Evolutionary conservation across 37 sponge, comb jelly and placozoan species (phyloP).

Genomic region (Aplysina aerophoba): DNA sequence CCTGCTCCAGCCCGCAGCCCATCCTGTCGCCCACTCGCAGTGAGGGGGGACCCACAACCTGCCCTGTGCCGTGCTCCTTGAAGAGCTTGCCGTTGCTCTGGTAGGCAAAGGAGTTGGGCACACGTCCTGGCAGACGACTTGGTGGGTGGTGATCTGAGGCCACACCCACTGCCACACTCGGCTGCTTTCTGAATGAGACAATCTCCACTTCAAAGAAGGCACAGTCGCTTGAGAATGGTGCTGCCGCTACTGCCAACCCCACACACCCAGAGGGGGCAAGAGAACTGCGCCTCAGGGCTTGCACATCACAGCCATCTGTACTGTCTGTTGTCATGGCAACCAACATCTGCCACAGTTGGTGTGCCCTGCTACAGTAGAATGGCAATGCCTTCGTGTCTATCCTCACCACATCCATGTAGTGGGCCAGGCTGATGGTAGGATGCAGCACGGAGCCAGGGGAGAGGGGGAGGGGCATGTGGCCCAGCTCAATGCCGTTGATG

Average conservation of each 20-base stretch:
- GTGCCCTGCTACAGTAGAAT: neutral
- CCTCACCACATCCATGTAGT: conserved; percentile 49
- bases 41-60: conserved; percentile 59
- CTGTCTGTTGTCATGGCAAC: conserved; percentile 1
- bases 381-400: neutral
- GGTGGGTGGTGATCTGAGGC: conserved; percentile 42
- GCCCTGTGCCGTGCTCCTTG: conserved; percentile 40
- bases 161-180: conserved; percentile 57
- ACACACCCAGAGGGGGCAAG: neutral
- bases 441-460: conserved; percentile 37
- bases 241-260: conserved; percentile 37
- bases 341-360: conserved; percentile 47
- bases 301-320: neutral
- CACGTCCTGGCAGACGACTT: conserved; percentile 51
- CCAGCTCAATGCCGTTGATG: conserved; percentile 58
- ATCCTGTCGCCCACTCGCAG: conserved; percentile 37
- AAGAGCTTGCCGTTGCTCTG: conserved; percentile 65
- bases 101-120: conserved; percentile 50
- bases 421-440: conserved; percentile 60
- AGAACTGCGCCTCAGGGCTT: neutral
- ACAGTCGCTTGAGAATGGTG: conserved; percentile 49
- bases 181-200: conserved; percentile 15
- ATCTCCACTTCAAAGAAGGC: conserved; percentile 71
- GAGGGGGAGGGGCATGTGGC: conserved; percentile 44
- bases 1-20: conserved; percentile 56